Percentiles rank a stretch among this genome's conserved stretches.
phyloP scores from a whole-genome alignment of 2,888 invertebrate genomes.

The Epirrhoe tristata region DNA sequence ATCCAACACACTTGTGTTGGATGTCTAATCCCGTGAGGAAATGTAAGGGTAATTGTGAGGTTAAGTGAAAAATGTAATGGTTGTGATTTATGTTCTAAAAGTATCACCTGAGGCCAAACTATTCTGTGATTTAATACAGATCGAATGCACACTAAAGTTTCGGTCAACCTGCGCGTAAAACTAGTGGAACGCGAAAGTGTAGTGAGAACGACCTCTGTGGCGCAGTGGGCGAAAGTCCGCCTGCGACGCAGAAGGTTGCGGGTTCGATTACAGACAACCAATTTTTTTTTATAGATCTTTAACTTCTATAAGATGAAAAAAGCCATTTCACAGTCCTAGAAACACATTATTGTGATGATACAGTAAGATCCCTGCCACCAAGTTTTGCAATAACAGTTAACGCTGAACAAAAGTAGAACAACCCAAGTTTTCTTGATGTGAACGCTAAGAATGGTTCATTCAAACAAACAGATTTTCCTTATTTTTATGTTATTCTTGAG shows the following conservation, averaged over 20 bases:
- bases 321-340: neutral
- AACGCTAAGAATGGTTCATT: constrained; percentile 55
- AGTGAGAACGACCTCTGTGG: too few relatives aligned
- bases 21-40: constrained; percentile 2
- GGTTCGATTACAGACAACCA: too few relatives aligned
- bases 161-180: too few relatives aligned
- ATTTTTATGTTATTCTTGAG: constrained; percentile 47
- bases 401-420: constrained; percentile 59
- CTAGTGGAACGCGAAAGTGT: too few relatives aligned
- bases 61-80: neutral
- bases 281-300: neutral
- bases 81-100: neutral
- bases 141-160: too few relatives aligned
- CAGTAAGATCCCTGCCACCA: constrained; percentile 53
- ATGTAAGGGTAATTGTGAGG: neutral
- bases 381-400: constrained; percentile 66
- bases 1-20: too few relatives aligned
- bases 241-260: too few relatives aligned
- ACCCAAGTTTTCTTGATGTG: constrained; percentile 57
- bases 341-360: neutral
- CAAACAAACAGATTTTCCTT: constrained; percentile 52
- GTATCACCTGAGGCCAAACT: too few relatives aligned
- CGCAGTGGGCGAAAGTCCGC: too few relatives aligned
- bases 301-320: neutral
- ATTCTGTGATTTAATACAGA: too few relatives aligned